These are phyloP conservation scores for Macropodus opercularis DNA, from an alignment of 2,797 vertebrate genomes.

Conservation along the genomic window DNA sequence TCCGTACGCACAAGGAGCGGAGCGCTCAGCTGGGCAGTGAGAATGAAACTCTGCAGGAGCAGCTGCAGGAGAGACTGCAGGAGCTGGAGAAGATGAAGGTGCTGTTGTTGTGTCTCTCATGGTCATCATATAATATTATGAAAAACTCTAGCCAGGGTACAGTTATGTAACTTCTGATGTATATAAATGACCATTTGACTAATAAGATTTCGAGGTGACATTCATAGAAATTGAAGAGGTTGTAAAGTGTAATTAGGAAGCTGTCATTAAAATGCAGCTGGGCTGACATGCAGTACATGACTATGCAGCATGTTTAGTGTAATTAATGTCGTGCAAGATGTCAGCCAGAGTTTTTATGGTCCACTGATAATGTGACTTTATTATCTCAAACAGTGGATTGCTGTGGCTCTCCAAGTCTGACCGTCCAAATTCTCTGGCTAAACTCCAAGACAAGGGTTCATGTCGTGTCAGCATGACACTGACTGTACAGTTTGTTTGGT, in stretches of 20 bases:
- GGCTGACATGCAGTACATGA: conserved; percentile 15
- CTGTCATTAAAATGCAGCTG: conserved; percentile 40
- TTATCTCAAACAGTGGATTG: conserved; percentile 61
- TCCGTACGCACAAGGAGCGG: conserved; percentile 87
- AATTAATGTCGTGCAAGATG: conserved; percentile 47
- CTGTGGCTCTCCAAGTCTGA: conserved; percentile 47
- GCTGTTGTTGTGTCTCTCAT: too few relatives aligned
- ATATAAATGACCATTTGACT: neutral
- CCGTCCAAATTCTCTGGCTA: conserved; percentile 51
- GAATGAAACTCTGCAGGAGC: conserved; percentile 94
- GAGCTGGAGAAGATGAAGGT: conserved; percentile 98
- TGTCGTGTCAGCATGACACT: conserved; percentile 68
- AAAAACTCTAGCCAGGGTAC: too few relatives aligned
- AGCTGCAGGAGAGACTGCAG: conserved; percentile 93
- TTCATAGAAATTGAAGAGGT: conserved; percentile 17
- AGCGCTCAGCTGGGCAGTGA: conserved; percentile 87
- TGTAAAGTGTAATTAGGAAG: conserved; percentile 36
- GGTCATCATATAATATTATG: too few relatives aligned
- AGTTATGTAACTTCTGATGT: too few relatives aligned
- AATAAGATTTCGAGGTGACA: conserved; percentile 9
- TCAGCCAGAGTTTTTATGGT: conserved; percentile 43
- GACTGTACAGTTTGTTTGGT: conserved; percentile 50
- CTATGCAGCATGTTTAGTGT: conserved; percentile 31
- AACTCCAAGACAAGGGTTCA: conserved; percentile 46
- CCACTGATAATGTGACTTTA: conserved; percentile 55